phyloP scores from a whole-genome alignment of 1,140 invertebrate genomes.

The Whitmania pigra region DNA sequence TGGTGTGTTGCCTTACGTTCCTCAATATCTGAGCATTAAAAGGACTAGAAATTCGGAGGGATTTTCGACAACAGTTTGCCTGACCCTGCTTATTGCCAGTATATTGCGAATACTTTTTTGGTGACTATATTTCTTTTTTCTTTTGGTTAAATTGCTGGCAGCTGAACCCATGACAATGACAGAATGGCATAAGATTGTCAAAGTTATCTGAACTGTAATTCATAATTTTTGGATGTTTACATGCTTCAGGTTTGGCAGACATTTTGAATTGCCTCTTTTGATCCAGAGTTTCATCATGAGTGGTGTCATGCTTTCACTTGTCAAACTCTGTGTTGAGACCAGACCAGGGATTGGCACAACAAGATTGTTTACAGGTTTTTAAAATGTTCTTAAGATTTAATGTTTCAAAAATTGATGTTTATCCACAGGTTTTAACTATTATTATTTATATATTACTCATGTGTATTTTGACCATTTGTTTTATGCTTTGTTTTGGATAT shows the following conservation, averaged over 20 bases:
- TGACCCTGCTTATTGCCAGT: conserved; percentile 84
- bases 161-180: background rate
- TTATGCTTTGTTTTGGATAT: no score
- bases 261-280: conserved; percentile 82
- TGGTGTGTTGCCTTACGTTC: conserved; percentile 73
- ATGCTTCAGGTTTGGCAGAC: conserved; percentile 80
- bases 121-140: conserved; percentile 50
- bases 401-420: no score
- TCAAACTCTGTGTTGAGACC: conserved; percentile 79
- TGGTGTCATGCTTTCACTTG: conserved; percentile 83
- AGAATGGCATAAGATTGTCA: background rate
- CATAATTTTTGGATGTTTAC: conserved; percentile 4
- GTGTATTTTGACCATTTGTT: no score
- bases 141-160: conserved; percentile 8
- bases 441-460: no score
- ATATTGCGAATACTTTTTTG: conserved; percentile 93
- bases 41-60: conserved; percentile 75
- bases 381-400: no score
- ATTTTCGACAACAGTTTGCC: conserved; percentile 89
- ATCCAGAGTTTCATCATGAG: conserved; percentile 97
- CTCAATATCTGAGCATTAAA: conserved; percentile 84
- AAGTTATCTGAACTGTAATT: background rate
- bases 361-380: no score
- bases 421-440: no score
- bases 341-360: conserved; percentile 30